These are phyloP conservation scores for Acleris sparsana DNA, from an alignment of 2,888 invertebrate species.

Conservation along the genomic window DNA sequence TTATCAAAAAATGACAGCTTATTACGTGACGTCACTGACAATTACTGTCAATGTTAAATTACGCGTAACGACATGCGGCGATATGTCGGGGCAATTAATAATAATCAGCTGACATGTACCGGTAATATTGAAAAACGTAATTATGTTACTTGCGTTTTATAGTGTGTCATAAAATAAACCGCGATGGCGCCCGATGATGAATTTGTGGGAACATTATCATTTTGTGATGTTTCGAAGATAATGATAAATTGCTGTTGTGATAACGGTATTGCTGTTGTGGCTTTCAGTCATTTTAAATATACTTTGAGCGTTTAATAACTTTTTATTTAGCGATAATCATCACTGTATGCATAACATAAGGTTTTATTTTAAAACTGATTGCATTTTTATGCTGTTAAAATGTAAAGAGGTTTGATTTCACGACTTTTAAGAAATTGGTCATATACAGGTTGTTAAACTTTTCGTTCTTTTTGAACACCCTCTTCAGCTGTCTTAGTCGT, in stretches of 20 bases:
- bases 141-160: constrained; percentile 7
- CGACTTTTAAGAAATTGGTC: background rate
- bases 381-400: background rate
- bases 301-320: background rate
- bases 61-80: constrained; percentile 29
- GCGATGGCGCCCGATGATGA: constrained; percentile 7
- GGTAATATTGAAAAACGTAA: constrained; percentile 39
- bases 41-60: constrained; percentile 37
- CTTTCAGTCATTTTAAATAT: background rate
- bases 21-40: constrained; percentile 29
- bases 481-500: too few relatives aligned
- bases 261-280: constrained; percentile 4
- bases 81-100: constrained; percentile 41
- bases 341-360: too few relatives aligned
- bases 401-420: background rate
- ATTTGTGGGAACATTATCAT: constrained; percentile 19
- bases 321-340: too few relatives aligned
- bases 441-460: too few relatives aligned
- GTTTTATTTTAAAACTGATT: too few relatives aligned
- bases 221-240: constrained; percentile 11
- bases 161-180: constrained; percentile 9
- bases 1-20: constrained; percentile 33
- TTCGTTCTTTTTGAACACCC: too few relatives aligned
- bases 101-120: constrained; percentile 39
- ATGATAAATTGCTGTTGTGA: constrained; percentile 18